Evolutionary conservation across 2,888 invertebrate species (phyloP), one percentile per base, ranked within the genome.

Genomic region (Taphrorychus bicolor): DNA sequence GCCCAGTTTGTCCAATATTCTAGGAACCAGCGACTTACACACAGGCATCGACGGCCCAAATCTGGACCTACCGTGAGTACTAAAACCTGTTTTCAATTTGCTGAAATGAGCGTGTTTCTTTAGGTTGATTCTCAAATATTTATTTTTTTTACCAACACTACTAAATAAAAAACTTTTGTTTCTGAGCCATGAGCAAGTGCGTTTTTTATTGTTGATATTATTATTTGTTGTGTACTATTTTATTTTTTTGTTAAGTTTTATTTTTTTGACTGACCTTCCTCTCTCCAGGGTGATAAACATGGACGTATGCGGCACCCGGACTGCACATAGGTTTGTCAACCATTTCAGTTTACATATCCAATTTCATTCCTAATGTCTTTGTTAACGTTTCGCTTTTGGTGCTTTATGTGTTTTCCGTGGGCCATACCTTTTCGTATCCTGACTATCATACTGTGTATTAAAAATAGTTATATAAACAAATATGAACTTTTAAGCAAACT

Each of bases 11-110:
- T 88, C 93, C 69, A 95, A 95, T 79, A 95, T 97, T 76, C 83
- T 96, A 41, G 95, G 95, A 42, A 95, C 95, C 0, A 94, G 93
- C 76, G 91, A 91, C 74, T 89, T 91, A 67, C 80, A 89, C 18
- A 87, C 87, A 23, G 88, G 89, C 41, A 87, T 87, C 14, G 91
- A 91, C 65, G 93, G 94, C 76, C 87, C 90, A 5, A 89, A 89
- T 75, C 85, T 93, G 62, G 92, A 93, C 78, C 84, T 91, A 65
- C 88, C 88, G 85, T 87, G 78, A 82, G 87, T 87, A 52, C 9
- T 32, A 32, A 32, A 9, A 32, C 11, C 11, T 32, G 32, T 9
- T 9, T 32, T 32, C 9, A 9, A 11, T 32, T 32, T 32, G 7
- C 1, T 32, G 32, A 9, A 7, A 7, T 7, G 11, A 32, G 32